Evolutionary conservation across 2,797 vertebrate species (phyloP), one percentile per base, ranked within the genome.

Genomic region (Rallus crepitans): DNA sequence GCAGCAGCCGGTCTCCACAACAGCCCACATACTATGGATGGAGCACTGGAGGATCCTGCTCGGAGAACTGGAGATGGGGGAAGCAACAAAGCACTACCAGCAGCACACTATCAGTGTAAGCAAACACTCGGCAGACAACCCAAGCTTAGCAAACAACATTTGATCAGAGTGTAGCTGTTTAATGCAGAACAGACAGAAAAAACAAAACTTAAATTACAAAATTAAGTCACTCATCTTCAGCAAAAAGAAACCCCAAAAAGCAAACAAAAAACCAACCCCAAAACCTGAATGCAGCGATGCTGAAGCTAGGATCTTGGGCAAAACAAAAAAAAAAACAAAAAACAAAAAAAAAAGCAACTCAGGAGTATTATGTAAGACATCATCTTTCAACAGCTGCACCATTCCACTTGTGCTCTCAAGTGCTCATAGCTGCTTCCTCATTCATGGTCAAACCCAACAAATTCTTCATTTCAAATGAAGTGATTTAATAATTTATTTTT

Each of bases 371-470:
- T 24, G 28, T 53, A 91, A 92, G 37, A 28, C 17, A 63, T 47
- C 33, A n/a, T 68, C 70, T 66, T 90, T 52, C 7, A 5, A 89
- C 59, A 94, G 70, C 37, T 89, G 70, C 47, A 48, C 27, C 4
- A 0, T 42, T 81, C 57, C 30, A 69, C 42, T 39, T 42, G 12
- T 12, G n/a, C 35, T 78, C 45, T 81, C 82, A 79, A 60, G 40
- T 30, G n/a, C 25, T 86, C 72, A 69, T 31, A 64, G 73, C 47
- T 90, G 71, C 76, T 77, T 92, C 82, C 55, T 81, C 70, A 48
- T 37, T 69, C 47, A 3, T 8, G 33, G n/a, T 16, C 73, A 86
- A 93, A 81, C 9, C 12, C 57, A 90, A 88, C 3, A 64, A 80
- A 78, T 60, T 70, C 15, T 50, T 88, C 1, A 84, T 73, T 30